Evolutionary conservation across 2,888 invertebrate species (phyloP), one percentile per base, ranked within the genome.

Genomic region (Galeopsomyia nigrocyanea): DNA sequence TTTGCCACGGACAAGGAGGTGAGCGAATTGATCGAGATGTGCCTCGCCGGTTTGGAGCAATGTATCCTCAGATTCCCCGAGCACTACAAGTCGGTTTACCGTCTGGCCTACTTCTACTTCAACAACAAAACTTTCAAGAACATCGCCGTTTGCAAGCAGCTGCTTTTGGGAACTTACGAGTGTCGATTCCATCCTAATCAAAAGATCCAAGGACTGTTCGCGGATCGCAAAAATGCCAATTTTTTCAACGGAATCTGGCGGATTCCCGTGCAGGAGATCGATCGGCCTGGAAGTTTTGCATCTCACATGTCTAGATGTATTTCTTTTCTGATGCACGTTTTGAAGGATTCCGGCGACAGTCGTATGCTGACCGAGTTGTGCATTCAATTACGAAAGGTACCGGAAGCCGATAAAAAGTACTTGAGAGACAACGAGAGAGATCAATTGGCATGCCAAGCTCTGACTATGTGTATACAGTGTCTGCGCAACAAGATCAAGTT

Each of bases 161-260:
- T 95, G 0, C 88, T 95, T 81, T 82, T 95, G 49, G 90, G 91
- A 0, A 92, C 90, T 74, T 93, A 93, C 78, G 90, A 88, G 65
- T 91, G 92, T 56, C 90, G 91, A 77, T 86, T 82, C 71, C 83
- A 85, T 76, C 87, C 90, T 62, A 91, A 90, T 16, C 90, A 92
- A 82, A 90, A 91, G 76, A 89, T 95, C 63, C 91, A 90, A 78
- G 97, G 97, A 13, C 88, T 98, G 16, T 98, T 97, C 84, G 90
- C 91, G 50, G 96, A 97, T 79, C 89, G 95, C 64, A 97, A 94
- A 86, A 90, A 90, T 67, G 92, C 91, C 21, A 97, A 97, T 86
- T 95, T 97, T 82, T 97, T 97, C 80, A 95, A 96, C 87, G 94
- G 96, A 61, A 93, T 98, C 70, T 98, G 97, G 97, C 90, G 96